These are phyloP conservation scores for Paratilapia polleni DNA, from an alignment of 2,113 vertebrate genomes.

Conservation along the genomic window DNA sequence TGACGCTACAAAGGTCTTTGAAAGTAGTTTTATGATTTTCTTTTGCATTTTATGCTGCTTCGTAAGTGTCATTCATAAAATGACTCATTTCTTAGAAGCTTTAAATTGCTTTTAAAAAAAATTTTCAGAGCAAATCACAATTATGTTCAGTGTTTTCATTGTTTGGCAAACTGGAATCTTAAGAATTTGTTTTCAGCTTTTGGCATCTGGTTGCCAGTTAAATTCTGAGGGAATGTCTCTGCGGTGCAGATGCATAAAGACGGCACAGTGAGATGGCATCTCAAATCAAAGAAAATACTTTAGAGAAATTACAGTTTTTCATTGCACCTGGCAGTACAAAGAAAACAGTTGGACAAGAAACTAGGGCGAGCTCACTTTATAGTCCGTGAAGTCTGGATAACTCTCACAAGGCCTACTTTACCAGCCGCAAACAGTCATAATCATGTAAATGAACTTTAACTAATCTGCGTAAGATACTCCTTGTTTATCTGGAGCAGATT, in stretches of 20 bases:
- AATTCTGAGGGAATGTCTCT: background rate
- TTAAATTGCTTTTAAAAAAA: background rate
- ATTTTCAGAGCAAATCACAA: background rate
- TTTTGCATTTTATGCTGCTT: too few species aligned
- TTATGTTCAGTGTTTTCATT: background rate
- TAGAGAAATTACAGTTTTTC: background rate
- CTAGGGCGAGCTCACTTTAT: background rate
- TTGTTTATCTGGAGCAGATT: slow-evolving; percentile 12
- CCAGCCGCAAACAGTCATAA: background rate
- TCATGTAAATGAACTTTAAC: slow-evolving; percentile 7
- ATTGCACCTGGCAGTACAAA: slow-evolving; percentile 1
- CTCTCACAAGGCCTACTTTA: slow-evolving; percentile 16
- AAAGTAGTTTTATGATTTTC: background rate
- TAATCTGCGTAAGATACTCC: background rate
- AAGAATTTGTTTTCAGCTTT: background rate
- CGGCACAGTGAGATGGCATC: background rate
- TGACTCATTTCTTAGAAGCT: background rate
- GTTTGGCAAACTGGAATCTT: background rate
- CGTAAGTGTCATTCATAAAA: too few species aligned
- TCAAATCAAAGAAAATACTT: slow-evolving; percentile 14
- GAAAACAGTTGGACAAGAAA: background rate
- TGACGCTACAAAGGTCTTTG: background rate
- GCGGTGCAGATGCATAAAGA: background rate
- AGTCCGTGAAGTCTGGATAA: background rate
- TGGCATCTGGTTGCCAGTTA: background rate